These are phyloP conservation scores for Tyrophagus putrescentiae DNA, from an alignment of 1,140 invertebrate species.

Conservation along the genomic window DNA sequence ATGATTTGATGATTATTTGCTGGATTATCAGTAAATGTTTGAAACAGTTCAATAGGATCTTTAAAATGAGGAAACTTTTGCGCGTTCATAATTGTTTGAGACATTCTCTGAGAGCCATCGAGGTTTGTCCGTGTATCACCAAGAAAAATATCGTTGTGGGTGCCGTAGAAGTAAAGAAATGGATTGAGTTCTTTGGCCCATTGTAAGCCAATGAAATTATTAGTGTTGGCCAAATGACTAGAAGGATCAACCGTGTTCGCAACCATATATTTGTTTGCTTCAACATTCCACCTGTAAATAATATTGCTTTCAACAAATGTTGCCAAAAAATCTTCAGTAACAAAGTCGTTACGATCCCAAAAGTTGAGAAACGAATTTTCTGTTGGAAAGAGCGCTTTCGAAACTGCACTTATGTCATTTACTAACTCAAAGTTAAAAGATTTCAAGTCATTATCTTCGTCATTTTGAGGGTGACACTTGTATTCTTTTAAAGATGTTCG, in stretches of 20 bases:
- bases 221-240: background rate
- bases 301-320: background rate
- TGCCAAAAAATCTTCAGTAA: background rate
- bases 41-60: constrained; percentile 2
- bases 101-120: background rate
- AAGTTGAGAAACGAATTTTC: background rate
- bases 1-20: constrained; percentile 4
- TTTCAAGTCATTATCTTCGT: background rate
- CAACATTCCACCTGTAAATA: background rate
- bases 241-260: background rate
- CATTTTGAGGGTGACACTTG: background rate
- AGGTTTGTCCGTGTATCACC: background rate
- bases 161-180: constrained; percentile 12
- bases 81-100: background rate
- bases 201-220: background rate
- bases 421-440: no score
- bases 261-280: background rate
- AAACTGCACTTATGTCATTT: background rate
- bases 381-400: background rate
- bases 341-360: background rate
- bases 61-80: background rate
- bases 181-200: constrained; percentile 1
- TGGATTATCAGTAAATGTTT: background rate
- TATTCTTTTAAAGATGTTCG: background rate
- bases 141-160: background rate